Conservation (phyloP, 2,113 vertebrate species). For the Ascaphus truei region DNA sequence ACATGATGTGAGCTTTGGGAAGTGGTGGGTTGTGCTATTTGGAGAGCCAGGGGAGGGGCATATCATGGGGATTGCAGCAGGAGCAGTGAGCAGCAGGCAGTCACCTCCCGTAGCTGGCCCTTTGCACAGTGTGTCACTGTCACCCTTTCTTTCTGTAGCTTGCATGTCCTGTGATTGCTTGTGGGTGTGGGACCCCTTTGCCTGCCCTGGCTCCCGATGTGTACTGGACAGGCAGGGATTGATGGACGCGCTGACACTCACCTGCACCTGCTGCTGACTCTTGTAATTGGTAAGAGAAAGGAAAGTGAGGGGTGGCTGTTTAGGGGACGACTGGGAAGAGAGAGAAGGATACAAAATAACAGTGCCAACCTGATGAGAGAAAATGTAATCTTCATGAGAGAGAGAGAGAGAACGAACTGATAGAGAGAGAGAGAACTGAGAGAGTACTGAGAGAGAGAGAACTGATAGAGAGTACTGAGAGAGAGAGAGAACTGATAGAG, state of each 20-base stretch:
- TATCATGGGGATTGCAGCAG: neutral
- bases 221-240: neutral
- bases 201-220: constrained; percentile 1
- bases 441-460: too few relatives aligned
- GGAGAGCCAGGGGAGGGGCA: constrained; percentile 10
- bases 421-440: too few relatives aligned
- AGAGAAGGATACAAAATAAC: too few relatives aligned
- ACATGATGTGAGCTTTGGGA: neutral
- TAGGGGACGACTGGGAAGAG: too few relatives aligned
- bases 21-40: neutral
- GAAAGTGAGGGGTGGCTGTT: too few relatives aligned
- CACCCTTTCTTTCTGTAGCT: neutral
- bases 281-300: constrained; percentile 6
- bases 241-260: constrained; percentile 13
- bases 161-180: neutral
- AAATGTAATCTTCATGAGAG: too few relatives aligned
- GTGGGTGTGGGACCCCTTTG: neutral
- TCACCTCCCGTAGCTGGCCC: neutral
- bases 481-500: too few relatives aligned
- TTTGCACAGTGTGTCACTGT: neutral
- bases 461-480: too few relatives aligned
- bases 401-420: too few relatives aligned
- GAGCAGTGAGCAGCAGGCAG: neutral
- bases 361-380: too few relatives aligned
- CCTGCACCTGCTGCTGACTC: constrained; percentile 11